Evolutionary conservation across 2,888 invertebrate genomes (phyloP).

Genomic region (Biston betularia): DNA sequence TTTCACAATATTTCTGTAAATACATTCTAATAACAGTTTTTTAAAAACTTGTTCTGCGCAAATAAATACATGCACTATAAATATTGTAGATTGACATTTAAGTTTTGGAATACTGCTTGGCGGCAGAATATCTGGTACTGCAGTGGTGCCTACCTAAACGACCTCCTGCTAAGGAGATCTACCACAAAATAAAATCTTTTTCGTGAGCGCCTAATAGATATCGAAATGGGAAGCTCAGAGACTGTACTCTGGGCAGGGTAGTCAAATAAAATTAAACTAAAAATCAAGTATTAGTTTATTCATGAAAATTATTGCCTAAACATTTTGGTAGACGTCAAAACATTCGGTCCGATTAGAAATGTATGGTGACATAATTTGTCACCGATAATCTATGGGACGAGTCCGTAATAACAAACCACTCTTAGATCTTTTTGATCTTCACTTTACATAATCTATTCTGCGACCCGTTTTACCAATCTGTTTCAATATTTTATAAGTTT

Average conservation of each 20-base stretch:
- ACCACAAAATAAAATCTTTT: too few species aligned
- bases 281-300: slow-evolving; percentile 45
- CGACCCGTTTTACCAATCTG: slow-evolving; percentile 29
- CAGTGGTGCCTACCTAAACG: too few species aligned
- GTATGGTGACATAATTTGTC: slow-evolving; percentile 59
- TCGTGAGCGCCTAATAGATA: too few species aligned
- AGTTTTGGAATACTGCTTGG: too few species aligned
- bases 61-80: too few species aligned
- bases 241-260: too few species aligned
- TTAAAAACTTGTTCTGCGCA: too few species aligned
- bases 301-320: slow-evolving; percentile 54
- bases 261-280: slow-evolving; percentile 35
- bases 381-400: slow-evolving; percentile 49
- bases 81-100: too few species aligned
- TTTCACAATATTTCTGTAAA: not conserved
- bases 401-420: slow-evolving; percentile 51
- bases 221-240: not conserved
- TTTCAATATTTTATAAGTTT: slow-evolving; percentile 45
- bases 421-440: slow-evolving; percentile 53
- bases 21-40: not conserved
- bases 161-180: too few species aligned
- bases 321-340: slow-evolving; percentile 58
- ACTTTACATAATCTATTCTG: slow-evolving; percentile 8
- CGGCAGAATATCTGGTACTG: too few species aligned
- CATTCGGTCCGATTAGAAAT: slow-evolving; percentile 52